Evolutionary conservation across 2,113 vertebrate species (phyloP), one percentile per base, ranked within the genome.

Genomic region (Planiliza haematocheilus): DNA sequence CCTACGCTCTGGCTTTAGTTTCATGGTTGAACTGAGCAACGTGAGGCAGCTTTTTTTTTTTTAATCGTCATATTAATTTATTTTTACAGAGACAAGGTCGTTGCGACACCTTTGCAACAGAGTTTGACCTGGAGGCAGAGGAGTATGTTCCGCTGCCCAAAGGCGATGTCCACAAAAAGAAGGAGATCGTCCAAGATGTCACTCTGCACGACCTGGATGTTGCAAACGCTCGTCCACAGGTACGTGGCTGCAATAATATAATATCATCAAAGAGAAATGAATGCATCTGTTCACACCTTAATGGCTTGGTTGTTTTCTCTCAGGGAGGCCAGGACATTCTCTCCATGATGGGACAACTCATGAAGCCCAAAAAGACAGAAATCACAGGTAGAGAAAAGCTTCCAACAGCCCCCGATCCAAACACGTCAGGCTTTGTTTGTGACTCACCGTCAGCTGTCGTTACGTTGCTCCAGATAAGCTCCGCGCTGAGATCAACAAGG

Each of bases 331-430:
- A 99, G 84, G 98, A 99, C 74, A 98, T 99, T 78, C 94, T 99
- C 42, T 99, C 97, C 52, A 99, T 99, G 98, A 99, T 99, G 98
- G 98, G 98, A 60, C 98, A 99, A 70, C 72, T 99, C 70, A 99
- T 99, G 97, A 99, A 99, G 81, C 97, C 98, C 38, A 99, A 98
- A 93, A 99, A 99, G 93, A 99, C 98, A 0, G 98, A 99, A 91
- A 99, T 99, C 77, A 99, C 97, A 85, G 97, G 97, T 99, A 83
- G 8, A 45, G 34, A 56, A 42, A 50, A 8, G 16, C 1, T 7
- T 12, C 50, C 30, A 3, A 6, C 24, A 18, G 17, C 14, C 12
- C n/a, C 16, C 14, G 18, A 21, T 49, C 17, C 37, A 60, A 46
- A 63, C 42, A 12, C 56, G 24, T 2, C 7, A 24, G 8, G 1